phyloP scores from a whole-genome alignment of 1,140 invertebrate genomes.

The Leptopilina clavipes region DNA sequence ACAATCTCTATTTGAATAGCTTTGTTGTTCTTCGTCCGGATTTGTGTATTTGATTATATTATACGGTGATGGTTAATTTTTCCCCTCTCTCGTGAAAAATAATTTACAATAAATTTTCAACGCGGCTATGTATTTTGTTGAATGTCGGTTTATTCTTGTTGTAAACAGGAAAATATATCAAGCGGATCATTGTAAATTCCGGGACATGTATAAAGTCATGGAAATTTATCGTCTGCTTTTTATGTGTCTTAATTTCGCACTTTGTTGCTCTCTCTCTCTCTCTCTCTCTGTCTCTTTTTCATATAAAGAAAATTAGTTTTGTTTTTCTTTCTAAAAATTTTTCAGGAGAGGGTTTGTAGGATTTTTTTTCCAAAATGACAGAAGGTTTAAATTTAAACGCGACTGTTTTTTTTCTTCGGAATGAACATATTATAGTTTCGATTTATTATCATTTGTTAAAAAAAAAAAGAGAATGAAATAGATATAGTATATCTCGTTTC shows the following conservation, averaged over 20 bases:
- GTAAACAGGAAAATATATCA: constrained; percentile 15
- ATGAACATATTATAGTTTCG: too few relatives aligned
- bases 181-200: background rate
- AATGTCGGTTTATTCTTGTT: background rate
- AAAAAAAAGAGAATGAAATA: too few relatives aligned
- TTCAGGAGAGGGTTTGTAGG: background rate
- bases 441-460: too few relatives aligned
- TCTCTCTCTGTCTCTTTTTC: too few relatives aligned
- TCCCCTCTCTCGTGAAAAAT: background rate
- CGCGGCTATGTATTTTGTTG: too few relatives aligned
- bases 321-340: background rate
- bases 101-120: background rate
- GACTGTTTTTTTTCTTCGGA: too few relatives aligned
- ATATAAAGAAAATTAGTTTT: background rate
- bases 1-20: constrained; percentile 4
- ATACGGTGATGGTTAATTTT: background rate
- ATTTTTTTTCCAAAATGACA: background rate
- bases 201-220: background rate
- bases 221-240: background rate
- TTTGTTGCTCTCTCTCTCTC: background rate
- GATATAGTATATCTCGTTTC: too few relatives aligned
- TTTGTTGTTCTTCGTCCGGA: background rate
- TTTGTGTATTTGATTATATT: background rate
- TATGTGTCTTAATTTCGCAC: constrained; percentile 1
- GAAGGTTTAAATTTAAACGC: too few relatives aligned